These are phyloP conservation scores for Andrena bicolor DNA, from an alignment of 2,888 invertebrate genomes.

Conservation along the genomic window DNA sequence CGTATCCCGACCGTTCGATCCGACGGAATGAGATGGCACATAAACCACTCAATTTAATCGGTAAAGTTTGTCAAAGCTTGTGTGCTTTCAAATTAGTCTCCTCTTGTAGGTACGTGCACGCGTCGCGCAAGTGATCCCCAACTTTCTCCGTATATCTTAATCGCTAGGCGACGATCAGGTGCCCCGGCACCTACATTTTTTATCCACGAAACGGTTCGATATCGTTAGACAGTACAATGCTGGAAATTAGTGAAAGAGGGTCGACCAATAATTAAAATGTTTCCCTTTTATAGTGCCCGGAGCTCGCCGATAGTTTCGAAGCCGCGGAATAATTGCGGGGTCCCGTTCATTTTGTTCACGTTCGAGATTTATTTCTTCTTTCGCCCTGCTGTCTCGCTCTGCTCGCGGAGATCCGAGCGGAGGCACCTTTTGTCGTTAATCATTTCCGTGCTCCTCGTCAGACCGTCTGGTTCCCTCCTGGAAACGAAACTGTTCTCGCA, in stretches of 20 bases:
- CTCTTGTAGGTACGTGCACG: too few species aligned
- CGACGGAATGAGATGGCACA: constrained; percentile 2
- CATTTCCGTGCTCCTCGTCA: constrained; percentile 69
- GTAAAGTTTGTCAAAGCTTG: constrained; percentile 21
- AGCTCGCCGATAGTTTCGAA: constrained; percentile 43
- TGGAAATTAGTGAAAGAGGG: constrained; percentile 32
- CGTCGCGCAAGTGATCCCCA: not conserved
- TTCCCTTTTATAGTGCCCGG: not conserved
- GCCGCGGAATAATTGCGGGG: constrained; percentile 59
- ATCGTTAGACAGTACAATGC: not conserved
- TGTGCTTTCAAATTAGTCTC: constrained; percentile 18
- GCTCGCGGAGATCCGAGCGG: constrained; percentile 44
- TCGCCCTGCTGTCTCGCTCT: constrained; percentile 36
- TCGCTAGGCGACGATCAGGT: not conserved
- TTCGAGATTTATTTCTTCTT: constrained; percentile 65
- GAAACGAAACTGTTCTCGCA: constrained; percentile 75
- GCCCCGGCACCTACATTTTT: not conserved
- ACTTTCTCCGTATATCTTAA: not conserved
- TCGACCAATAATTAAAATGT: constrained; percentile 44
- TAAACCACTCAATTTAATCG: constrained; percentile 37
- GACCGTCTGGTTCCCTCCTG: constrained; percentile 62
- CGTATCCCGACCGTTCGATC: constrained; percentile 36
- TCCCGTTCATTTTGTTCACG: constrained; percentile 60
- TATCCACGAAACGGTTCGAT: not conserved
- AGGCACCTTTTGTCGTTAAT: constrained; percentile 72